Percentiles rank a stretch among this genome's conserved stretches.
Evolutionary conservation across 2,888 invertebrate species (phyloP).

Genomic region (Lamellibrachia columna): DNA sequence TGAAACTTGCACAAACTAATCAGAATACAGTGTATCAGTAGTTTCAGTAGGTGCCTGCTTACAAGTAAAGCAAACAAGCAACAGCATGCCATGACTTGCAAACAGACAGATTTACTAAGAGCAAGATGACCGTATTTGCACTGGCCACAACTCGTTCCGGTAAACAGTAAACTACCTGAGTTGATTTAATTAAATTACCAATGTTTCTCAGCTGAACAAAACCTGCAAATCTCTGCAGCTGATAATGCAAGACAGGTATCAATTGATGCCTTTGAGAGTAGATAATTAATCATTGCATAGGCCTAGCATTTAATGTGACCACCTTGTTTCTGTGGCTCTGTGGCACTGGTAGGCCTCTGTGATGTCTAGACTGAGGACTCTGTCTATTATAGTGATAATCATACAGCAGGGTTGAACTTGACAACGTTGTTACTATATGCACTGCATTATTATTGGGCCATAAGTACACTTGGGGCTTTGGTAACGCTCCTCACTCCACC

Average conservation of each 20-base stretch:
- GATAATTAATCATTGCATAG: background rate
- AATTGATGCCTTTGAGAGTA: background rate
- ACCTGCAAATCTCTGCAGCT: background rate
- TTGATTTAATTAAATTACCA: constrained; percentile 1
- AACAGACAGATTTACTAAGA: background rate
- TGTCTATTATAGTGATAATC: background rate
- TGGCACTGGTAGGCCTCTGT: background rate
- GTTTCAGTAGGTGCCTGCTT: background rate
- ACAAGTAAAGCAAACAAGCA: background rate
- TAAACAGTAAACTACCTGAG: background rate
- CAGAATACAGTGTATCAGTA: background rate
- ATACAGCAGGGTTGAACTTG: background rate
- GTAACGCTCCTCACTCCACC: background rate
- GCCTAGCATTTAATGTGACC: background rate
- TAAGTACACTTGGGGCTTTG: background rate
- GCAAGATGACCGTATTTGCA: background rate
- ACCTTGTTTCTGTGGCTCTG: background rate
- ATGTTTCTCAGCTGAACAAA: background rate
- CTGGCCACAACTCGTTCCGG: background rate
- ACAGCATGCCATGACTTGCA: background rate
- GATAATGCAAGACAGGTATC: background rate
- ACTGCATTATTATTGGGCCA: background rate
- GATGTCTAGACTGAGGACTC: background rate
- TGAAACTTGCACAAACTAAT: background rate
- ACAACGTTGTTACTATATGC: background rate